phyloP scores from a whole-genome alignment of 2,797 vertebrate genomes.

The Enoplosus armatus region DNA sequence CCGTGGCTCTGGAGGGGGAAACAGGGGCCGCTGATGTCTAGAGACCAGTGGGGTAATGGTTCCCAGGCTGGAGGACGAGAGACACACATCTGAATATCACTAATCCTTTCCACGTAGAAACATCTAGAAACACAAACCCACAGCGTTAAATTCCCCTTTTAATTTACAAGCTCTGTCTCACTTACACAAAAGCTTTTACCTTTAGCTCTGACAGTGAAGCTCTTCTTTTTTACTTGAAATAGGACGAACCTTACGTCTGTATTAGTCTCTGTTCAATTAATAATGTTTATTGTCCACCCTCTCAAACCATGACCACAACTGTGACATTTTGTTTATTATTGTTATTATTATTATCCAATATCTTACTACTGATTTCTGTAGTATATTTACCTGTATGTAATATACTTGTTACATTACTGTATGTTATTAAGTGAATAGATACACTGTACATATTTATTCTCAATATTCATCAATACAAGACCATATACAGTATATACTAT shows the following conservation, averaged over 20 bases:
- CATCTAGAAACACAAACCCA: constrained; percentile 33
- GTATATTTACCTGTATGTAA: no score
- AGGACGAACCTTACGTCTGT: not conserved
- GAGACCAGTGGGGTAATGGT: constrained; percentile 32
- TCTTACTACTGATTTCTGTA: not conserved
- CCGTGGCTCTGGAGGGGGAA: constrained; percentile 58
- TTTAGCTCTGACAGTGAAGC: not conserved
- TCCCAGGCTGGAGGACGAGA: constrained; percentile 56
- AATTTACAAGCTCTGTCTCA: constrained; percentile 13
- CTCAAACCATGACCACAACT: not conserved
- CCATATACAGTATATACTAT: not conserved
- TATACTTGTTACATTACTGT: no score
- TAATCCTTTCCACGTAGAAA: constrained; percentile 53
- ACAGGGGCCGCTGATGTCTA: constrained; percentile 45
- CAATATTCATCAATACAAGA: no score
- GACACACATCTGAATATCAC: constrained; percentile 43
- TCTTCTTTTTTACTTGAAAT: not conserved
- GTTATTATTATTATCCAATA: not conserved
- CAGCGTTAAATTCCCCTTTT: constrained; percentile 8
- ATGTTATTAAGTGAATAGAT: no score
- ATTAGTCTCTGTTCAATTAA: not conserved
- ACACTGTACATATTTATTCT: no score
- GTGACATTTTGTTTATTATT: not conserved
- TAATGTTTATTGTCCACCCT: not conserved
- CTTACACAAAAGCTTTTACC: constrained; percentile 2